phyloP scores from a whole-genome alignment of 2,888 invertebrate species.

The Endomychus coccineus region DNA sequence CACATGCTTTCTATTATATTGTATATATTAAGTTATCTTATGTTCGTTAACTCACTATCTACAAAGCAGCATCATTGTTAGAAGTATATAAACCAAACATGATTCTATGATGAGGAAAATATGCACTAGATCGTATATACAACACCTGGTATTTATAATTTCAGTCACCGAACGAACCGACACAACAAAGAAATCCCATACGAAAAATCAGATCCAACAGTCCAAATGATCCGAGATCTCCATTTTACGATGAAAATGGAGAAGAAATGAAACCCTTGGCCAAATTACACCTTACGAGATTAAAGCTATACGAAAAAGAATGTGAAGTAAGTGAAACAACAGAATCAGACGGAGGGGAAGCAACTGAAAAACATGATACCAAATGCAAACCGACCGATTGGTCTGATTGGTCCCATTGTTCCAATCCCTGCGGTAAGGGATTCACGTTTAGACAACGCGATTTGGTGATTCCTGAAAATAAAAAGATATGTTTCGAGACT shows the following conservation, averaged over 20 bases:
- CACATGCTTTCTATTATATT: too few relatives aligned
- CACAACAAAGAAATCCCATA: constrained; percentile 58
- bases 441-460: constrained; percentile 44
- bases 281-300: constrained; percentile 65
- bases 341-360: constrained; percentile 6
- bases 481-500: constrained; percentile 28
- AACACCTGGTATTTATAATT: too few relatives aligned
- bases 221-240: constrained; percentile 77
- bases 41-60: too few relatives aligned
- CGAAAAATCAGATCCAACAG: constrained; percentile 74
- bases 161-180: constrained; percentile 6
- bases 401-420: constrained; percentile 45
- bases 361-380: neutral
- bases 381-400: constrained; percentile 22
- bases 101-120: too few relatives aligned
- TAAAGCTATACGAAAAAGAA: constrained; percentile 68
- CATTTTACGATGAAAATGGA: constrained; percentile 74
- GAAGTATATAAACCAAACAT: too few relatives aligned
- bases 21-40: neutral
- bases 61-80: too few relatives aligned
- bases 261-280: constrained; percentile 82
- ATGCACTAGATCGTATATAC: too few relatives aligned
- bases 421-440: constrained; percentile 53
- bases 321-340: constrained; percentile 50
- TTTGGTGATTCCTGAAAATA: constrained; percentile 32